Percentiles rank a stretch among this genome's conserved stretches.
phyloP scores from a whole-genome alignment of 2,113 vertebrate species.

The Picathartes gymnocephalus region DNA sequence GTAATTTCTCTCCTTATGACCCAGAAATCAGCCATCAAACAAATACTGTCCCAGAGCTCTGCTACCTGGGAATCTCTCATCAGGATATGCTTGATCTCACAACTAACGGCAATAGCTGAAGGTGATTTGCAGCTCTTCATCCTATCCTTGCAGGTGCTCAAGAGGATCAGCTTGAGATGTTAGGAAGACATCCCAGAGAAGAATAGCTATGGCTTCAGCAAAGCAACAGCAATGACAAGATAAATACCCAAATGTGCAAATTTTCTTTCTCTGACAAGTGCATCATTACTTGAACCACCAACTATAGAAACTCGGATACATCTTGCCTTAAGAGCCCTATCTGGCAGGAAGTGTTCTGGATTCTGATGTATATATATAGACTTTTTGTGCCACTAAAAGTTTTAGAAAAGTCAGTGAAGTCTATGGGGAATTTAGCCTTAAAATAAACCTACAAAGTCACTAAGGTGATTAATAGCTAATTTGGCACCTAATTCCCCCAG shows the following conservation, averaged over 20 bases:
- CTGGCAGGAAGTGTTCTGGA: not conserved
- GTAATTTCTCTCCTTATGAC: not conserved
- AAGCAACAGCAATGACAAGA: not conserved
- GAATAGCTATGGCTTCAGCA: not conserved
- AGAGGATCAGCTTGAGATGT: not conserved
- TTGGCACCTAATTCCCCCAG: not conserved
- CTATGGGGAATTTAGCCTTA: not conserved
- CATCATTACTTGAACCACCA: not conserved
- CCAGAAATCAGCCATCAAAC: not conserved
- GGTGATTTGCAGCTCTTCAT: not conserved
- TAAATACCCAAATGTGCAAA: not conserved
- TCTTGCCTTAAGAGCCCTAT: not conserved
- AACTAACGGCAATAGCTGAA: not conserved
- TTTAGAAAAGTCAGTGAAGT: not conserved
- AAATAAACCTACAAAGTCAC: not conserved
- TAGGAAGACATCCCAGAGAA: not conserved
- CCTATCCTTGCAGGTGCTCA: not conserved
- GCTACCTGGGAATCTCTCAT: not conserved
- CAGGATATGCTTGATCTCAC: not conserved
- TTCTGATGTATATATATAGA: not conserved
- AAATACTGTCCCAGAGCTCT: not conserved
- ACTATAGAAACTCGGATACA: fast-evolving
- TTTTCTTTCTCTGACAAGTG: not conserved
- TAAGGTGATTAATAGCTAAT: not conserved
- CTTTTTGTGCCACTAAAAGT: not conserved